Conservation (phyloP, 1,140 invertebrate species). For the Bacillus rossius region DNA sequence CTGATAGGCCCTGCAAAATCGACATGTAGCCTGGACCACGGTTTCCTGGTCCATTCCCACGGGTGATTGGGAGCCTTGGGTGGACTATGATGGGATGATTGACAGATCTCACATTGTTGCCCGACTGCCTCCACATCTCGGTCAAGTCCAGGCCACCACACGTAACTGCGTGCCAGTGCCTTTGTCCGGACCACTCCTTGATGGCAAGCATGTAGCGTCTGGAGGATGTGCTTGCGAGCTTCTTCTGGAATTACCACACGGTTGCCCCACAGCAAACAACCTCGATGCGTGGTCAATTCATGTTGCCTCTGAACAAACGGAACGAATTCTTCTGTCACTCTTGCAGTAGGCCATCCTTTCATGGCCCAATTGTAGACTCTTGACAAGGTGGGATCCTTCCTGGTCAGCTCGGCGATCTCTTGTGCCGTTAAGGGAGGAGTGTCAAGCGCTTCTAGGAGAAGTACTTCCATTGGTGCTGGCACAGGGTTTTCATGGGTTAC, state of each 20-base stretch:
- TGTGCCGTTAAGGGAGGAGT: constrained; percentile 4
- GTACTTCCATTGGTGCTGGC: neutral
- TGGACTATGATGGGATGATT: constrained; percentile 8
- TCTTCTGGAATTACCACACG: neutral
- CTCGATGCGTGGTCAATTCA: neutral
- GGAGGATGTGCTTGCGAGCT: neutral
- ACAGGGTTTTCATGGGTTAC: neutral
- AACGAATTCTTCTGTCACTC: neutral
- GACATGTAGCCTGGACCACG: constrained; percentile 43
- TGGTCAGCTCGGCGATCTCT: constrained; percentile 3
- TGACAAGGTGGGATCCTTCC: constrained; percentile 4
- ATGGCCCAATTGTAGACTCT: neutral
- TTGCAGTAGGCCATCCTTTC: neutral
- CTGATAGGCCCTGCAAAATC: constrained; percentile 45
- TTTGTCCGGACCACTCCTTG: constrained; percentile 33
- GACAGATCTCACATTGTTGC: neutral
- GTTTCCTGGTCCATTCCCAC: constrained; percentile 36
- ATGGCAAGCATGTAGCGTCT: neutral
- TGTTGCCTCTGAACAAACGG: neutral
- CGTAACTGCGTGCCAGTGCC: constrained; percentile 30
- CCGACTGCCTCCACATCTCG: neutral
- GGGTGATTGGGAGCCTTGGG: constrained; percentile 22
- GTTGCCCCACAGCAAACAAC: neutral
- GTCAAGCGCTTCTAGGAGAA: constrained; percentile 7
- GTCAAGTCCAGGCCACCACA: constrained; percentile 39